These are phyloP conservation scores for Mus musculus DNA, from an alignment of 2,113 vertebrate genomes.

Conservation along the genomic window GRCm39 chr13:31891001-31891500, in stretches of 20 bases:
- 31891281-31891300: neutral
- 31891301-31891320: neutral
- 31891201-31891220: neutral
- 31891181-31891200: neutral
- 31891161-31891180: neutral
- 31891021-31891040: neutral
- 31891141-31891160: neutral
- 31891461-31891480: neutral
- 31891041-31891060: neutral
- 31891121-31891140: neutral
- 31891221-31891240: neutral
- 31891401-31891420: neutral
- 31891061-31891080: neutral
- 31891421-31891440: neutral
- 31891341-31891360: neutral
- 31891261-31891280: neutral
- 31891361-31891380: neutral
- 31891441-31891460: neutral
- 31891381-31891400: neutral
- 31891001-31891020: neutral
- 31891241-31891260: neutral
- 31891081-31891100: too few relatives aligned
- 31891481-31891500: neutral
- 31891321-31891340: neutral
- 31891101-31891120: neutral